These are phyloP conservation scores for Hofmannophila pseudospretella DNA, from an alignment of 2,888 invertebrate genomes.

Conservation along the genomic window DNA sequence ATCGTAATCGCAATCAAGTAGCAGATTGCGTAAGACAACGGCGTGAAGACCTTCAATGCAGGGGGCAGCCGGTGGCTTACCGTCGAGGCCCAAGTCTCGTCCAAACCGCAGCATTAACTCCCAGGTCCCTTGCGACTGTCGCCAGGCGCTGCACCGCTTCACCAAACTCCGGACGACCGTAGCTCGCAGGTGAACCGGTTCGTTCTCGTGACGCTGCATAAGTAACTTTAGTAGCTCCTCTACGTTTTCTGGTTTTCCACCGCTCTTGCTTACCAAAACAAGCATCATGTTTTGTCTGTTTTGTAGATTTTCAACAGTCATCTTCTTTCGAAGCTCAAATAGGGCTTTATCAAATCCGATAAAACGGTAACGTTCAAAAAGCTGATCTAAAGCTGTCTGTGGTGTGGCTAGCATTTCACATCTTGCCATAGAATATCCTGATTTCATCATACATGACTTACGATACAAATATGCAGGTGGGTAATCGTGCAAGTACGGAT, in stretches of 20 bases:
- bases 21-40: slow-evolving; percentile 39
- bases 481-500: neutral
- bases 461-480: no score
- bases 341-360: slow-evolving; percentile 39
- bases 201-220: slow-evolving; percentile 37
- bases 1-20: slow-evolving; percentile 22
- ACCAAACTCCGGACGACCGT: slow-evolving; percentile 50
- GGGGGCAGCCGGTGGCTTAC: slow-evolving; percentile 27
- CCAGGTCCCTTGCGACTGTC: slow-evolving; percentile 42
- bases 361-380: slow-evolving; percentile 50
- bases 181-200: slow-evolving; percentile 44
- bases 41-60: slow-evolving; percentile 53
- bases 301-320: slow-evolving; percentile 37
- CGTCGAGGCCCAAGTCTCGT: slow-evolving; percentile 48
- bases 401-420: neutral
- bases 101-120: slow-evolving; percentile 36
- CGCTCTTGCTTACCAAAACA: slow-evolving; percentile 56
- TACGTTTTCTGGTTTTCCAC: slow-evolving; percentile 35
- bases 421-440: no score
- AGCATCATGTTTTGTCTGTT: slow-evolving; percentile 49
- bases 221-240: slow-evolving; percentile 35
- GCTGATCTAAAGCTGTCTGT: slow-evolving; percentile 31
- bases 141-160: slow-evolving; percentile 48
- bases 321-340: slow-evolving; percentile 36
- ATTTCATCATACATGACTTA: no score